A percentile compares a stretch with the other conserved stretches of the same genome.
Conservation (phyloP, 2,113 vertebrate species). For the Corynorhinus townsendii region DNA sequence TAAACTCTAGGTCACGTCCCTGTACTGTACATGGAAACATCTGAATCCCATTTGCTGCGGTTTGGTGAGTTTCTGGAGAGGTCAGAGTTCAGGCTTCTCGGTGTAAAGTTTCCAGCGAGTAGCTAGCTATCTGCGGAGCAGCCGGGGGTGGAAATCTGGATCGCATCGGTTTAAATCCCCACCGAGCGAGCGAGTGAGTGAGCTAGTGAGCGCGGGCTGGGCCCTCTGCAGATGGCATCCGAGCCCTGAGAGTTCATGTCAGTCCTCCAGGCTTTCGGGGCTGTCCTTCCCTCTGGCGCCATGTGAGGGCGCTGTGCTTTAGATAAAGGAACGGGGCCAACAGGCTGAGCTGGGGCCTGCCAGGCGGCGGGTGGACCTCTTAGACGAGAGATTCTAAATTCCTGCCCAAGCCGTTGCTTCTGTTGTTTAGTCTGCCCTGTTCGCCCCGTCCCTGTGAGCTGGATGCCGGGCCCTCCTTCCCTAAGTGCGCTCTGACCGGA, state of each 20-base stretch:
- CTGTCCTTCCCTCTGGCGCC: slow-evolving; percentile 45
- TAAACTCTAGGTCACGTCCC: slow-evolving; percentile 64
- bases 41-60: slow-evolving; percentile 74
- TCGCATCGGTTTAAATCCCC: slow-evolving; percentile 11
- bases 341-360: neutral
- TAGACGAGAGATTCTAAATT: slow-evolving; percentile 43
- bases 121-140: slow-evolving; percentile 55
- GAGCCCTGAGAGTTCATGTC: neutral
- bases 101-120: slow-evolving; percentile 69
- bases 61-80: slow-evolving; percentile 67
- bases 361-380: slow-evolving; percentile 21
- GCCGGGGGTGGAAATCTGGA: slow-evolving; percentile 56
- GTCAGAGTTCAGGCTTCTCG: slow-evolving; percentile 71
- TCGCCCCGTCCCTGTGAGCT: slow-evolving; percentile 27
- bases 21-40: slow-evolving; percentile 64
- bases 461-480: slow-evolving; percentile 1
- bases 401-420: neutral
- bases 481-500: neutral
- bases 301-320: slow-evolving; percentile 80
- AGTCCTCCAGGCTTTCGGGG: neutral
- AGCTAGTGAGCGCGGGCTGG: neutral
- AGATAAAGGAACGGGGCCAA: slow-evolving; percentile 65
- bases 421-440: slow-evolving; percentile 46
- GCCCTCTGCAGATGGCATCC: neutral
- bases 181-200: neutral